Conservation (phyloP, 2,113 vertebrate species). For the Eretmochelys imbricata region DNA sequence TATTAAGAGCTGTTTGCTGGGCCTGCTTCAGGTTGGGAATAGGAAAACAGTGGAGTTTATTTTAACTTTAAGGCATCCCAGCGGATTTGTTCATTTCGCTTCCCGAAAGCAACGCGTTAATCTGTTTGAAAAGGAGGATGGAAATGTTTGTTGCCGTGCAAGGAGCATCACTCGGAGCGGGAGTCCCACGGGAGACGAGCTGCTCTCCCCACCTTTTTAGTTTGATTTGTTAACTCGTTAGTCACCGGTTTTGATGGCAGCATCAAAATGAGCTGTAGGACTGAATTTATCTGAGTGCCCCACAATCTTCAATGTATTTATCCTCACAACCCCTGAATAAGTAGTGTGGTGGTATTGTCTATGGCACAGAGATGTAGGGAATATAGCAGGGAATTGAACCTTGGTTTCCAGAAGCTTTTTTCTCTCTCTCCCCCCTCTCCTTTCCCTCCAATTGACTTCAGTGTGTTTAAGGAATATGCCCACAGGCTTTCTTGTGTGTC, state of each 20-base stretch:
- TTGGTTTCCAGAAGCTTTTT: not conserved
- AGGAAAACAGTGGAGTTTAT: not conserved
- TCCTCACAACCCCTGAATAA: not conserved
- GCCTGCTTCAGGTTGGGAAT: not conserved
- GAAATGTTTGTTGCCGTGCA: not conserved
- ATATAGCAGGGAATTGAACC: not conserved
- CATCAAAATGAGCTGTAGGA: not conserved
- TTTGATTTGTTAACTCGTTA: not conserved
- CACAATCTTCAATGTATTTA: not conserved
- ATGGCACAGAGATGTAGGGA: not conserved
- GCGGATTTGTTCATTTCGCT: not conserved
- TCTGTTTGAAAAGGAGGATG: not conserved
- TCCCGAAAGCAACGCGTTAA: not conserved
- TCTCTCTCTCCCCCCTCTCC: not conserved
- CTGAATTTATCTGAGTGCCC: not conserved
- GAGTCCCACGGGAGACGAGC: not conserved
- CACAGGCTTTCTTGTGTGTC: not conserved
- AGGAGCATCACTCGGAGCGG: not conserved
- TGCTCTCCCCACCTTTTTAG: not conserved
- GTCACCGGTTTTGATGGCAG: not conserved
- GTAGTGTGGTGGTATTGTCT: not conserved
- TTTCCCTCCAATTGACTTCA: not conserved
- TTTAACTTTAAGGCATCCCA: not conserved
- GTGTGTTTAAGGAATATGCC: not conserved
- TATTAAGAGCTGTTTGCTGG: not conserved